Conservation (phyloP, 2,797 vertebrate genomes). For the Liparis tanakae region DNA sequence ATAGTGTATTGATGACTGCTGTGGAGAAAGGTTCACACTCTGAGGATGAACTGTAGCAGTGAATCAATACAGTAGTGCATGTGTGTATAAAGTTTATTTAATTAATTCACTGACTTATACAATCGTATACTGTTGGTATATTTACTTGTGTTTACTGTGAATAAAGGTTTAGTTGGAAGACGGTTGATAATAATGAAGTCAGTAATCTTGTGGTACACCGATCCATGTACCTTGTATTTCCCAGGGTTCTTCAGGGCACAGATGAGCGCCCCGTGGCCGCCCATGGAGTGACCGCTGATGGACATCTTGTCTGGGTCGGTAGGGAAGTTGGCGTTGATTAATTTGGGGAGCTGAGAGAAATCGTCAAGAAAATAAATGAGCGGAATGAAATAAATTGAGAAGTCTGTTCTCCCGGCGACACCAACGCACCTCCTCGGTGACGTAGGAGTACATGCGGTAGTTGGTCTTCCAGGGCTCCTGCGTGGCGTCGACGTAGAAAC, state of each 20-base stretch:
- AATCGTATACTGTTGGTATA: neutral
- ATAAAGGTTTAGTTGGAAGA: neutral
- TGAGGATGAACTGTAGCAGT: neutral
- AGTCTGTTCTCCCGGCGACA: neutral
- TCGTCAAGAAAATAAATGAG: accelerated
- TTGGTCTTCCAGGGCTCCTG: slow-evolving; percentile 95
- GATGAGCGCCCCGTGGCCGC: slow-evolving; percentile 93
- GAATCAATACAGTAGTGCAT: neutral
- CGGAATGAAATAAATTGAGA: accelerated
- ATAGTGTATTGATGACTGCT: no score
- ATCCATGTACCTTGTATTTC: slow-evolving; percentile 87
- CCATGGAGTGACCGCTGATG: slow-evolving; percentile 96
- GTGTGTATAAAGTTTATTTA: neutral
- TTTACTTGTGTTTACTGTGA: neutral
- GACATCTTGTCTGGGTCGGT: slow-evolving; percentile 90
- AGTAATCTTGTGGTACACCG: neutral
- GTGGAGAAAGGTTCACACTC: no score
- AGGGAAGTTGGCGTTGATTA: slow-evolving; percentile 92
- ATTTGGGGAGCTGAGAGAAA: slow-evolving; percentile 87
- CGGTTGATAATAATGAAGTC: neutral
- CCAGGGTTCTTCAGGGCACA: slow-evolving; percentile 93
- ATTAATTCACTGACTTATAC: neutral
- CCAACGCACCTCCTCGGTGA: slow-evolving; percentile 89
- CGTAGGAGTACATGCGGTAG: slow-evolving; percentile 96
- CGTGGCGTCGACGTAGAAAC: slow-evolving; percentile 94